These are phyloP conservation scores for Drosophila tani DNA, from an alignment of 1,140 invertebrate species.

Conservation along the genomic window DNA sequence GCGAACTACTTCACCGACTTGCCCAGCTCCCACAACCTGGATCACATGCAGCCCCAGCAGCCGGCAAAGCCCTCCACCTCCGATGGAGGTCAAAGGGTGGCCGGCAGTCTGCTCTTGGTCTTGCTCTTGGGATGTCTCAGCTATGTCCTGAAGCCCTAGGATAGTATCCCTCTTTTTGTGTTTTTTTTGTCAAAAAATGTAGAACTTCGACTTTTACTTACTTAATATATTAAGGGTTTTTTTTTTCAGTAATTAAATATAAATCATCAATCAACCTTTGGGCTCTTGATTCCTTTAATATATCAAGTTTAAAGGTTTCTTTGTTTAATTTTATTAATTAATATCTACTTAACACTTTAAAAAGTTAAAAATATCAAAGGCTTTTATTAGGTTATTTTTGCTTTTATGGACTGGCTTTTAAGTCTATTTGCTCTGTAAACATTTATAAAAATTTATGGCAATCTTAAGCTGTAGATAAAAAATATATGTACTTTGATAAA, in stretches of 20 bases:
- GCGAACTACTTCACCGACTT: constrained; percentile 67
- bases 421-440: not conserved
- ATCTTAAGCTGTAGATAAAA: not conserved
- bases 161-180: not conserved
- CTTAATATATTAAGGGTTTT: too few species aligned
- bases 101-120: not conserved
- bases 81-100: not conserved
- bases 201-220: too few species aligned
- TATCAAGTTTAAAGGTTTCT: too few species aligned
- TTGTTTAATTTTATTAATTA: too few species aligned
- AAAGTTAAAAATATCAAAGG: not conserved
- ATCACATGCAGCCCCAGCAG: constrained; percentile 51
- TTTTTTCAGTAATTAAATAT: too few species aligned
- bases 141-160: not conserved
- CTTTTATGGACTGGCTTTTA: too few species aligned
- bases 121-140: not conserved
- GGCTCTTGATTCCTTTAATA: too few species aligned
- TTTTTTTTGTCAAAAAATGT: too few species aligned
- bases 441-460: too few species aligned
- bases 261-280: too few species aligned
- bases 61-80: not conserved
- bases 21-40: constrained; percentile 57
- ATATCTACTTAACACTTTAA: not conserved
- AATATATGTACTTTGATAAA: not conserved
- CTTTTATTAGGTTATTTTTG: too few species aligned